Evolutionary conservation across 2,888 invertebrate genomes (phyloP).

Genomic region (Tyria jacobaeae): DNA sequence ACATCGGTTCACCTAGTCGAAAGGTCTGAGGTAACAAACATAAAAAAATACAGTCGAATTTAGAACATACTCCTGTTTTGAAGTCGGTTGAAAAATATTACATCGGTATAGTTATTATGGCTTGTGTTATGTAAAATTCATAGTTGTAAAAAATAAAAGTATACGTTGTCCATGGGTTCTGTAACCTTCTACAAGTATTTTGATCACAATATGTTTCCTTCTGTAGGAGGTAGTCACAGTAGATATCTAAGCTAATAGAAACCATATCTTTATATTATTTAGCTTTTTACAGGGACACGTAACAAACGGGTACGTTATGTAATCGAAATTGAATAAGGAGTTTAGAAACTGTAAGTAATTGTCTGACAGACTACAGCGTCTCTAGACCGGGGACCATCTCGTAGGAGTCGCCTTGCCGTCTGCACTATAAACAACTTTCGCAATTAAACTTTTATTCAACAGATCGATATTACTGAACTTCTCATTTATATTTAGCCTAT

Average conservation of each 20-base stretch:
- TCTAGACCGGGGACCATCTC: conserved; percentile 44
- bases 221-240: neutral
- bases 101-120: too few relatives aligned
- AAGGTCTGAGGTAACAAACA: too few relatives aligned
- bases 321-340: conserved; percentile 55
- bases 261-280: neutral
- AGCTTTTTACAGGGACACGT: neutral
- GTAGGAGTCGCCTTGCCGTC: conserved; percentile 64
- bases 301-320: conserved; percentile 34
- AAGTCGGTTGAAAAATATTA: too few relatives aligned
- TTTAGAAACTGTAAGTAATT: conserved; percentile 60
- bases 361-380: conserved; percentile 50
- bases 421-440: conserved; percentile 80
- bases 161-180: too few relatives aligned
- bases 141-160: too few relatives aligned
- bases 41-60: too few relatives aligned
- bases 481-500: conserved; percentile 70
- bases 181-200: too few relatives aligned
- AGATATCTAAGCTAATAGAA: neutral
- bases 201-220: too few relatives aligned
- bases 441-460: conserved; percentile 83
- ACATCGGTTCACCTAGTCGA: too few relatives aligned
- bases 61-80: too few relatives aligned
- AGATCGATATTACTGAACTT: conserved; percentile 71
- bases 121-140: too few relatives aligned